phyloP scores from a whole-genome alignment of 2,113 vertebrate genomes.

The Maccullochella peelii region DNA sequence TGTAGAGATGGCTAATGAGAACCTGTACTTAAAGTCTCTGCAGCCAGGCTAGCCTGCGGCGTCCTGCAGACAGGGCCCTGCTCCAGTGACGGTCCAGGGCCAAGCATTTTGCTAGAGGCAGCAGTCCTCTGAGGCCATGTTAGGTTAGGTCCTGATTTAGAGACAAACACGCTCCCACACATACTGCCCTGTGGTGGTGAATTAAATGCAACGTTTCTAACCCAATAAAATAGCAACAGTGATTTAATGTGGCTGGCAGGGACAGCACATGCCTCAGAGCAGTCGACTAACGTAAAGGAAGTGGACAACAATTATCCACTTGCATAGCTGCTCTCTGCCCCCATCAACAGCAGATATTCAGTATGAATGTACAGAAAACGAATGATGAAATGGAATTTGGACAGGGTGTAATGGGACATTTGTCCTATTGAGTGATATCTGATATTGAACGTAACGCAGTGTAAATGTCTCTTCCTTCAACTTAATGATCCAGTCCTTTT shows the following conservation, averaged over 20 bases:
- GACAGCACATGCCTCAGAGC: conserved; percentile 15
- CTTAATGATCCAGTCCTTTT: conserved; percentile 39
- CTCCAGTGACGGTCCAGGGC: neutral
- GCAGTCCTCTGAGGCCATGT: neutral
- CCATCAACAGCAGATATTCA: conserved; percentile 6
- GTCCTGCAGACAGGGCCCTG: neutral
- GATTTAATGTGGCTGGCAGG: conserved; percentile 37
- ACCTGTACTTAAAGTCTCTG: neutral
- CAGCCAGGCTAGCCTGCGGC: conserved; percentile 18
- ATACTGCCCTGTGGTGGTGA: conserved; percentile 10
- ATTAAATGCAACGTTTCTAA: conserved; percentile 19
- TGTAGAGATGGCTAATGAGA: conserved; percentile 8
- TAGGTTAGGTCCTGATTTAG: conserved; percentile 28
- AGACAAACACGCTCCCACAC: neutral
- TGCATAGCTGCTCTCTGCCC: neutral
- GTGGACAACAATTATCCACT: conserved; percentile 22
- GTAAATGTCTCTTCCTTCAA: conserved; percentile 33
- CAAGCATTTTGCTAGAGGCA: conserved; percentile 20
- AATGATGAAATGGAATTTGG: neutral
- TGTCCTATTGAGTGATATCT: conserved; percentile 13
- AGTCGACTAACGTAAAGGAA: neutral
- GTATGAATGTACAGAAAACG: neutral
- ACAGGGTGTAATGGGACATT: neutral
- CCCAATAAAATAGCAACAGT: conserved; percentile 13
- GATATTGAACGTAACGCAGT: conserved; percentile 18